phyloP scores from a whole-genome alignment of 37 sponge, comb jelly and placozoan genomes.

The Hexactinellida sp. region DNA sequence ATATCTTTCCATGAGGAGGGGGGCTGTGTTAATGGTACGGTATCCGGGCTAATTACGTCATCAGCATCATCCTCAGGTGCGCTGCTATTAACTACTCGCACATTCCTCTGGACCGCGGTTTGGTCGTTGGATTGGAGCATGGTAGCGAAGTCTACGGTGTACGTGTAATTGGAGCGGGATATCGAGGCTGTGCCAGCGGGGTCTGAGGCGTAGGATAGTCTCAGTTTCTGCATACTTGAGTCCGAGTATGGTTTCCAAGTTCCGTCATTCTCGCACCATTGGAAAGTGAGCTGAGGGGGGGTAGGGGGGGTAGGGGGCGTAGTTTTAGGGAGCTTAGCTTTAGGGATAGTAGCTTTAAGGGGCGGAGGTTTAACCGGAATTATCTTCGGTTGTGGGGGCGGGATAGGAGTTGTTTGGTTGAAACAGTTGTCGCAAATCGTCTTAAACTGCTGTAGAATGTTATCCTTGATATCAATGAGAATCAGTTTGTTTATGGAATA shows the following conservation, averaged over 20 bases:
- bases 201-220: neutral
- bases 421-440: neutral
- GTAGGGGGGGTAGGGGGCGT: neutral
- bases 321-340: neutral
- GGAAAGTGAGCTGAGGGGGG: neutral
- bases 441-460: neutral
- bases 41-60: neutral
- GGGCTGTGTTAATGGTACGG: too few relatives aligned
- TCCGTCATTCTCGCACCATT: neutral
- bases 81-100: neutral
- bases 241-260: neutral
- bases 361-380: neutral
- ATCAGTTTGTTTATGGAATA: neutral
- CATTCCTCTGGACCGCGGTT: neutral
- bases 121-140: neutral
- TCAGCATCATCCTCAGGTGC: neutral
- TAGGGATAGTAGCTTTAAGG: neutral
- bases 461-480: neutral
- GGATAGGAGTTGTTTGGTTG: too few relatives aligned
- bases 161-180: neutral
- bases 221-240: neutral
- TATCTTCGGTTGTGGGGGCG: neutral
- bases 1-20: neutral
- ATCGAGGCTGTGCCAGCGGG: neutral
- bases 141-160: neutral